Evolutionary conservation across 2,113 vertebrate genomes (phyloP).

Genomic region (Oryctolagus cuniculus): DNA sequence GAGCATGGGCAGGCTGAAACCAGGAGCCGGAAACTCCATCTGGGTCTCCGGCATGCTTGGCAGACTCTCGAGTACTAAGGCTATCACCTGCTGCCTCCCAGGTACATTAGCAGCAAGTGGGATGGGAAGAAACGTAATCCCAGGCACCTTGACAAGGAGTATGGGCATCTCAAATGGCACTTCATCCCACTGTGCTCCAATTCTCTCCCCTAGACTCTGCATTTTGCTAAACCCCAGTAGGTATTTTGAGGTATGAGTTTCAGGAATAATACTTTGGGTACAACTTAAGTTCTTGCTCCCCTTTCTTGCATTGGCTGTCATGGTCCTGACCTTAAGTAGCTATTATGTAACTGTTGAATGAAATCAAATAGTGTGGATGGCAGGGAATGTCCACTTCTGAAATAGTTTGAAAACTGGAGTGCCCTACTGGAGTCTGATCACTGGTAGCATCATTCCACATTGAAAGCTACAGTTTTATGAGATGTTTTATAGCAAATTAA

Average conservation of each 20-base stretch:
- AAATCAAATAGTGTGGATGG: constrained; percentile 1
- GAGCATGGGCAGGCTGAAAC: no score
- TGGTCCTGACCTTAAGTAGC: not conserved
- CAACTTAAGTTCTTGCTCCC: not conserved
- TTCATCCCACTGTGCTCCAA: no score
- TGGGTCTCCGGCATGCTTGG: no score
- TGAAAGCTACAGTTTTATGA: constrained; percentile 39
- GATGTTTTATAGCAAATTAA: constrained; percentile 29
- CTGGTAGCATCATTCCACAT: not conserved
- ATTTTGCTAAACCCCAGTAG: not conserved
- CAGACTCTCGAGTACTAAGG: no score
- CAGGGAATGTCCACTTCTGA: not conserved
- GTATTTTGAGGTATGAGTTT: not conserved
- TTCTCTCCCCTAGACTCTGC: not conserved
- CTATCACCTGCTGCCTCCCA: no score
- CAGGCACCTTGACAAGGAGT: no score
- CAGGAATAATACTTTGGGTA: not conserved
- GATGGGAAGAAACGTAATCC: no score
- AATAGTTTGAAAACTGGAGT: not conserved
- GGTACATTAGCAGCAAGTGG: no score
- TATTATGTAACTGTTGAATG: not conserved
- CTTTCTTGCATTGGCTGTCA: not conserved
- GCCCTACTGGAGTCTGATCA: not conserved
- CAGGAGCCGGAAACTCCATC: no score
- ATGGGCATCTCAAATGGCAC: no score